phyloP scores from a whole-genome alignment of 2,888 invertebrate genomes.

The Trachelus iudaicus region DNA sequence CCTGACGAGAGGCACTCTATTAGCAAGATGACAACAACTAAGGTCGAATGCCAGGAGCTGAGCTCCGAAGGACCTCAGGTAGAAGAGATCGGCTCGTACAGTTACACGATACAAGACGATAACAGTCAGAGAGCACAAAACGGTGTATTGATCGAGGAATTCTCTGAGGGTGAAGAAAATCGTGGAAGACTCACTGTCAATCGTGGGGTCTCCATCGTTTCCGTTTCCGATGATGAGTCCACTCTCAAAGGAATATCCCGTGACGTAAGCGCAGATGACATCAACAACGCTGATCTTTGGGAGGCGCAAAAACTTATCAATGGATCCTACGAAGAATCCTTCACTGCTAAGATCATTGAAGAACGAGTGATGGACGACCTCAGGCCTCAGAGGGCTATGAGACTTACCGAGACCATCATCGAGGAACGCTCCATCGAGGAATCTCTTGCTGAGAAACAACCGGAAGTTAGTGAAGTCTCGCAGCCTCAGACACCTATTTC shows the following conservation, averaged over 20 bases:
- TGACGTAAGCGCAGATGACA: conserved; percentile 72
- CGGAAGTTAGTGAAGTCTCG: conserved; percentile 13
- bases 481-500: conserved; percentile 26
- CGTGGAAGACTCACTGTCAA: conserved; percentile 61
- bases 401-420: conserved; percentile 54
- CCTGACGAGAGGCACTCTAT: conserved; percentile 75
- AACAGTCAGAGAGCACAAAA: conserved; percentile 48
- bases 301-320: conserved; percentile 37
- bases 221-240: conserved; percentile 74
- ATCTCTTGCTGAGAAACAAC: conserved; percentile 65
- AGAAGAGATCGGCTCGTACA: conserved; percentile 73
- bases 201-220: conserved; percentile 75
- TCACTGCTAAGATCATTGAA: conserved; percentile 28
- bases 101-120: conserved; percentile 70
- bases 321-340: conserved; percentile 41
- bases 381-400: conserved; percentile 37
- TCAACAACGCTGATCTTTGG: conserved; percentile 63
- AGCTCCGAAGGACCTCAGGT: conserved; percentile 69
- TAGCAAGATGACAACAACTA: conserved; percentile 74
- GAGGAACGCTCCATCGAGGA: conserved; percentile 69
- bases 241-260: conserved; percentile 71
- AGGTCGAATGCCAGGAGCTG: conserved; percentile 70
- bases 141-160: conserved; percentile 62
- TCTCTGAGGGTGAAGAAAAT: conserved; percentile 66
- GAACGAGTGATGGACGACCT: conserved; percentile 40